Evolutionary conservation across 2,888 invertebrate species (phyloP).

Genomic region (Tenthredo amoena): DNA sequence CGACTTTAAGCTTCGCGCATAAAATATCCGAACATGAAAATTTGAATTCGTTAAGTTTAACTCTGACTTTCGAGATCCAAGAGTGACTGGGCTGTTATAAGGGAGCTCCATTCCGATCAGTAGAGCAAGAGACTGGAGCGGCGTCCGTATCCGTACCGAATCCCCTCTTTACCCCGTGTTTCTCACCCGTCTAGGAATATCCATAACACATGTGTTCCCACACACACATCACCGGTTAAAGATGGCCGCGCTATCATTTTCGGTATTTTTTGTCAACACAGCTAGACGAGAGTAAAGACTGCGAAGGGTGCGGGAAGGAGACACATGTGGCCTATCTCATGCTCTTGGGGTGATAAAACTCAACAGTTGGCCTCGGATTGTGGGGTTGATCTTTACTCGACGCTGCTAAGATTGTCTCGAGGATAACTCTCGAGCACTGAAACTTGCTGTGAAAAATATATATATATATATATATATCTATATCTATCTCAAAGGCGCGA

Average conservation of each 20-base stretch:
- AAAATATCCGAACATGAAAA: constrained; percentile 35
- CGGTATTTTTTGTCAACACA: constrained; percentile 56
- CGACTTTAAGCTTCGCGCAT: not conserved
- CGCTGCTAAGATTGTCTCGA: constrained; percentile 34
- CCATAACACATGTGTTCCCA: constrained; percentile 63
- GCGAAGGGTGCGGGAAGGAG: constrained; percentile 47
- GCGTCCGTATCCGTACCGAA: constrained; percentile 50
- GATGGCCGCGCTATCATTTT: constrained; percentile 63
- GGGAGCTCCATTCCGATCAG: not conserved
- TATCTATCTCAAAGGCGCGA: constrained; percentile 2
- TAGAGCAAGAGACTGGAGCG: constrained; percentile 37
- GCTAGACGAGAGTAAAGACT: constrained; percentile 43
- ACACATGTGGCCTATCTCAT: constrained; percentile 64
- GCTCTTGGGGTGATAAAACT: constrained; percentile 71
- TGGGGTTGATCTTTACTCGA: constrained; percentile 52
- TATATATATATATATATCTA: not conserved
- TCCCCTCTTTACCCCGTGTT: constrained; percentile 7
- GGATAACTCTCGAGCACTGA: constrained; percentile 31
- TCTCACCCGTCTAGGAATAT: constrained; percentile 49
- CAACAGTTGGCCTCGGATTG: constrained; percentile 74
- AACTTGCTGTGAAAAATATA: constrained; percentile 1
- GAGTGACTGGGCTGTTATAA: not conserved
- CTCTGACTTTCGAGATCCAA: constrained; percentile 15
- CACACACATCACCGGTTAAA: constrained; percentile 54
- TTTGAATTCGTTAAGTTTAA: constrained; percentile 50